Percentiles rank a stretch among this genome's conserved stretches.
These are phyloP conservation scores for Lomographa bimaculata DNA, from an alignment of 2,888 invertebrate species.

Conservation along the genomic window DNA sequence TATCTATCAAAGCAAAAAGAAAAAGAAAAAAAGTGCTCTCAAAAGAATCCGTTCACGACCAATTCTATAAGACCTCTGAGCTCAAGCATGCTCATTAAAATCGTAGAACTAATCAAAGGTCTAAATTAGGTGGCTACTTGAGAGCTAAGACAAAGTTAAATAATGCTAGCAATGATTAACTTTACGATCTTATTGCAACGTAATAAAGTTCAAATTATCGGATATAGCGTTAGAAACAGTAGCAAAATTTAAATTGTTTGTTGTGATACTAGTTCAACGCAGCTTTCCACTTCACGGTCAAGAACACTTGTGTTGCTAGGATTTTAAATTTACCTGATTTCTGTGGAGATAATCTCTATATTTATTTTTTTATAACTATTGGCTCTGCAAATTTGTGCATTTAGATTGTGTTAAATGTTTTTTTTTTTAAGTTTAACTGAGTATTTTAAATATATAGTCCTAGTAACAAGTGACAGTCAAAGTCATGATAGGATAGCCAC, in stretches of 20 bases:
- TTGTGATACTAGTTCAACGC: conserved; percentile 49
- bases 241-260: conserved; percentile 35
- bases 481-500: too few species aligned
- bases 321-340: conserved; percentile 27
- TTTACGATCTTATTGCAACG: conserved; percentile 10
- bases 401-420: too few species aligned
- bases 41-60: conserved; percentile 39
- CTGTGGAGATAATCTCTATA: too few species aligned
- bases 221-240: conserved; percentile 4
- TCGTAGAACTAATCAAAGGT: conserved; percentile 20
- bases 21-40: conserved; percentile 40
- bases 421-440: too few species aligned
- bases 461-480: too few species aligned
- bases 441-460: too few species aligned
- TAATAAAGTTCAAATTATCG: conserved; percentile 38
- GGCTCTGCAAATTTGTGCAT: too few species aligned
- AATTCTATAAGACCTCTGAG: conserved; percentile 32
- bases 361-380: too few species aligned
- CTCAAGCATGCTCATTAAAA: background rate
- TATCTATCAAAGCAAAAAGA: conserved; percentile 32
- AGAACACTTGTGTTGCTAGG: conserved; percentile 62
- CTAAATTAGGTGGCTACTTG: conserved; percentile 31
- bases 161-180: conserved; percentile 2
- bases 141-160: conserved; percentile 16
- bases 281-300: conserved; percentile 79